Evolutionary conservation across 2,113 vertebrate species (phyloP).

Genomic region (Dicentrarchus labrax): DNA sequence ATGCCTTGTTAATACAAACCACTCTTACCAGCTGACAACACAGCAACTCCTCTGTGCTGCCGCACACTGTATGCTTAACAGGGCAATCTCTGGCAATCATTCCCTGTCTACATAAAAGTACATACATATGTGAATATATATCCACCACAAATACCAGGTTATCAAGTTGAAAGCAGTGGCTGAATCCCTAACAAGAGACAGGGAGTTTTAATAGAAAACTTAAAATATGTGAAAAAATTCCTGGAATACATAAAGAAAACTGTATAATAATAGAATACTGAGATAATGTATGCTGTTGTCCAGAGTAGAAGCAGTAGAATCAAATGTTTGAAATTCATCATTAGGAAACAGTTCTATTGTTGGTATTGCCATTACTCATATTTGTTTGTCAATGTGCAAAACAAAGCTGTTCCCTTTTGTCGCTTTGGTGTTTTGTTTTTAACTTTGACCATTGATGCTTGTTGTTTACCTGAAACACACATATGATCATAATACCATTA

Average conservation of each 20-base stretch:
- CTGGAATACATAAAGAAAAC: background rate
- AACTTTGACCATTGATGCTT: background rate
- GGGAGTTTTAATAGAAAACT: background rate
- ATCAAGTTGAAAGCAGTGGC: background rate
- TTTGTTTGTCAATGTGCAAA: background rate
- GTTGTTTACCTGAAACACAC: background rate
- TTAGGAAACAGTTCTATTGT: background rate
- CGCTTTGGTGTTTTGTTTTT: background rate
- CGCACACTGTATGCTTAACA: slow-evolving; percentile 24
- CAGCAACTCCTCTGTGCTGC: slow-evolving; percentile 22
- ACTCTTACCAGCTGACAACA: slow-evolving; percentile 16
- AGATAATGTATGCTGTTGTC: too few species aligned
- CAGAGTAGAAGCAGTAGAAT: background rate
- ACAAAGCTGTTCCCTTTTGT: background rate
- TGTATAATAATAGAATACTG: background rate
- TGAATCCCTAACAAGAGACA: background rate
- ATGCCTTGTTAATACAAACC: slow-evolving; percentile 19
- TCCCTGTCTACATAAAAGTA: background rate
- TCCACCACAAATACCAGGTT: background rate
- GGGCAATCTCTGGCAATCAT: slow-evolving; percentile 21
- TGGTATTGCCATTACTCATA: background rate
- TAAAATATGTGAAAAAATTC: background rate
- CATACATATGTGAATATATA: background rate
- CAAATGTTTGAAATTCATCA: background rate
- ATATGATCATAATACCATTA: background rate